These are phyloP conservation scores for Melikaiella ostensackeni DNA, from an alignment of 2,888 invertebrate genomes.

Conservation along the genomic window DNA sequence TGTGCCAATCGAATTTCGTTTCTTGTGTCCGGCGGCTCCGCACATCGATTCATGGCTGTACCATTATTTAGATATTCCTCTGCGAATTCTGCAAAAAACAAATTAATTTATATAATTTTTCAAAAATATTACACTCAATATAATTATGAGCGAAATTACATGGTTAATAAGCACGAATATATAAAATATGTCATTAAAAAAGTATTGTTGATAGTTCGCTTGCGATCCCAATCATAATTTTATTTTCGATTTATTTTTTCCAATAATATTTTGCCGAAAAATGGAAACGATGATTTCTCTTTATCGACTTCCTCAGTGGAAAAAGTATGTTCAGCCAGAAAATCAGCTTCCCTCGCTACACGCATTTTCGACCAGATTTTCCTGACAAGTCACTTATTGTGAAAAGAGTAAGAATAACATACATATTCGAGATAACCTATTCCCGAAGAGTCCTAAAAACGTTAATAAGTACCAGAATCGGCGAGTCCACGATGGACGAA, in stretches of 20 bases:
- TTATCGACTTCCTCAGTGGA: neutral
- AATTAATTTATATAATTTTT: neutral
- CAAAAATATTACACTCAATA: neutral
- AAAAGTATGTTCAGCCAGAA: neutral
- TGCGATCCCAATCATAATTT: too few species aligned
- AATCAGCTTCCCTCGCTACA: too few species aligned
- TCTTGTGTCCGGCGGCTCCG: slow-evolving; percentile 57
- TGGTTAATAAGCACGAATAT: too few species aligned
- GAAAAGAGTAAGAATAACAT: slow-evolving; percentile 4
- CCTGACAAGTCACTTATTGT: neutral
- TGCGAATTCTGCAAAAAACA: slow-evolving; percentile 11
- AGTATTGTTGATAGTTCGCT: too few species aligned
- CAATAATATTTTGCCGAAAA: too few species aligned
- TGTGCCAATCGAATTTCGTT: slow-evolving; percentile 47
- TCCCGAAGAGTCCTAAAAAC: neutral
- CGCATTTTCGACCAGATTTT: neutral
- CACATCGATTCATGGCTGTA: slow-evolving; percentile 64
- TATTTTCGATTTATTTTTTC: too few species aligned
- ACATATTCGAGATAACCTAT: neutral
- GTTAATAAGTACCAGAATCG: neutral
- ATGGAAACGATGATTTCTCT: too few species aligned
- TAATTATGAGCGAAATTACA: too few species aligned
- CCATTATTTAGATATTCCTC: slow-evolving; percentile 57
- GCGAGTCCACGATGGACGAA: neutral
- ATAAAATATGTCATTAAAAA: too few species aligned